These are phyloP conservation scores for Drosophila cognata DNA, from an alignment of 2,888 invertebrate species.

Conservation along the genomic window DNA sequence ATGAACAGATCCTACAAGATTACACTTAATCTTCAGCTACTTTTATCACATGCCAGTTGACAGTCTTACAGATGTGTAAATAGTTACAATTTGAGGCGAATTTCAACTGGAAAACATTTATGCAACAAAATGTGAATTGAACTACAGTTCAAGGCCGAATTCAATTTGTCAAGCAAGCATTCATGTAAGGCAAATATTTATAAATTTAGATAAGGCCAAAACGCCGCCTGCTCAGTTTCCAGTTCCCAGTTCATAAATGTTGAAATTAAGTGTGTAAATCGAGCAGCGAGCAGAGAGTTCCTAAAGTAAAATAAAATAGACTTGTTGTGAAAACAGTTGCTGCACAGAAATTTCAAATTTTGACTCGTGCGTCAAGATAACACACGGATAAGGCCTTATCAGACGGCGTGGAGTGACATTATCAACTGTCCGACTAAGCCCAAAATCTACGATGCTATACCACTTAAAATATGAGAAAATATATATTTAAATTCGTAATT, in stretches of 20 bases:
- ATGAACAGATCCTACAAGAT: constrained; percentile 1
- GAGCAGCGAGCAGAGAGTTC: background rate
- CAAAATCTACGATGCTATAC: constrained; percentile 58
- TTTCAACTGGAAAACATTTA: constrained; percentile 7
- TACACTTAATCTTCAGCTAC: constrained; percentile 1
- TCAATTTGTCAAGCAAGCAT: constrained; percentile 6
- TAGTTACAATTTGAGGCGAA: constrained; percentile 22
- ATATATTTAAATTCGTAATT: constrained; percentile 66
- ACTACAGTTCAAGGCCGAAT: constrained; percentile 64
- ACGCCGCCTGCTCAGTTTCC: background rate
- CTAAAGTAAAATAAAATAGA: background rate
- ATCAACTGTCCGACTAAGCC: constrained; percentile 67
- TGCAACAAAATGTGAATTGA: constrained; percentile 52
- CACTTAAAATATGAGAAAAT: constrained; percentile 51
- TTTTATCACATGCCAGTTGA: constrained; percentile 37
- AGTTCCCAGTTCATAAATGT: constrained; percentile 41
- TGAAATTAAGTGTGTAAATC: constrained; percentile 36
- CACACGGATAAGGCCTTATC: constrained; percentile 64
- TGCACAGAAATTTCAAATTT: constrained; percentile 30
- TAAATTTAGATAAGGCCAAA: constrained; percentile 10
- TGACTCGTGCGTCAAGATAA: constrained; percentile 58
- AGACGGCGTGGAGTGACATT: constrained; percentile 65
- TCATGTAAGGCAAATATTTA: constrained; percentile 39
- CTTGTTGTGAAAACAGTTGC: constrained; percentile 23
- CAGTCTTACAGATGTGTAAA: constrained; percentile 58